These are phyloP conservation scores for Caerostris extrusa DNA, from an alignment of 1,140 invertebrate genomes.

Conservation along the genomic window DNA sequence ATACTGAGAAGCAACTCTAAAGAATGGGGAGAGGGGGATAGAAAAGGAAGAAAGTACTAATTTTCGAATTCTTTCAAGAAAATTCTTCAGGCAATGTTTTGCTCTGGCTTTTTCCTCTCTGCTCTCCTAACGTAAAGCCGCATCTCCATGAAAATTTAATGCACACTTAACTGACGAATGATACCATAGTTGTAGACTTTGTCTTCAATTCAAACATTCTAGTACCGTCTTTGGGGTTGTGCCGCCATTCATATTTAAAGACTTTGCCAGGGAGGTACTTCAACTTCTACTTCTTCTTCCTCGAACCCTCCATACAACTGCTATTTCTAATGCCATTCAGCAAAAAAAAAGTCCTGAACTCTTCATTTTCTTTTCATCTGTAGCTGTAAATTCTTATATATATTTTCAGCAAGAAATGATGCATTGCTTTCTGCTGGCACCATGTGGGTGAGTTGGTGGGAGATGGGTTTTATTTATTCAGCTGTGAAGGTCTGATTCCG, in stretches of 20 bases:
- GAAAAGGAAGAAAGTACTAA: background rate
- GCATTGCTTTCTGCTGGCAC: background rate
- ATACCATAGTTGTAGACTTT: background rate
- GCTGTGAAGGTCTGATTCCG: background rate
- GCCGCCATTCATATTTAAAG: conserved; percentile 64
- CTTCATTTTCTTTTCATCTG: conserved; percentile 69
- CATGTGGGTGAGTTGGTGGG: background rate
- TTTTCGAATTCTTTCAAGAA: conserved; percentile 6
- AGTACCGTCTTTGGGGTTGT: background rate
- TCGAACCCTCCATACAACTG: background rate
- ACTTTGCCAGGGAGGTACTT: background rate
- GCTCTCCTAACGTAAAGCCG: background rate
- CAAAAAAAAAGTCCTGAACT: conserved; percentile 46
- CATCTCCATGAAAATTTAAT: conserved; percentile 56
- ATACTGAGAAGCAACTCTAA: background rate
- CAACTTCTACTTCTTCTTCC: background rate
- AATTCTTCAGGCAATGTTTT: background rate
- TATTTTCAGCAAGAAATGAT: background rate
- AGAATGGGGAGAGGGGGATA: too few species aligned
- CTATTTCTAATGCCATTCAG: background rate
- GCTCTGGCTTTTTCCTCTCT: background rate
- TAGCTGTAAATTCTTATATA: background rate
- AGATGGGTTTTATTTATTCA: conserved; percentile 49
- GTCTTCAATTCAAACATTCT: conserved; percentile 51
- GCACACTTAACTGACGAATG: conserved; percentile 55